These are phyloP conservation scores for Lucilia sericata DNA, from an alignment of 1,140 invertebrate species.

Conservation along the genomic window DNA sequence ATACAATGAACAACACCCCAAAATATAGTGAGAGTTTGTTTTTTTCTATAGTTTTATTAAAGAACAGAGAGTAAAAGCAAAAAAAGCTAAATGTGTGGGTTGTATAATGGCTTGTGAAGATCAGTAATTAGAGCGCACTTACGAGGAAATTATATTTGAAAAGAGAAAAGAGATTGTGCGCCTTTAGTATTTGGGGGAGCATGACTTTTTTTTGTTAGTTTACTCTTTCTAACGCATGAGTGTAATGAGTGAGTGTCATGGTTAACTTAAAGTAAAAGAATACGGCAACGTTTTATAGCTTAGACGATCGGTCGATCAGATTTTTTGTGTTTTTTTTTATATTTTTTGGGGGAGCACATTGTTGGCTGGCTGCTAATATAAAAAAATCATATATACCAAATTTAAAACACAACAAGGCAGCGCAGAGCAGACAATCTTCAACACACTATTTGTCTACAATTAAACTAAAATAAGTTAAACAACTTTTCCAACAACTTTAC, in stretches of 20 bases:
- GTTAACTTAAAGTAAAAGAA: conserved; percentile 29
- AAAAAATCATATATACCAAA: conserved; percentile 38
- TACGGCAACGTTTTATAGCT: conserved; percentile 38
- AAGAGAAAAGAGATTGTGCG: not conserved
- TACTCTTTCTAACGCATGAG: conserved; percentile 28
- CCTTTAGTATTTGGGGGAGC: not conserved
- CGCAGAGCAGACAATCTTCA: not conserved
- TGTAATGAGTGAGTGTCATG: conserved; percentile 15
- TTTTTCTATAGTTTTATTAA: not conserved
- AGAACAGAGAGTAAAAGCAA: not conserved
- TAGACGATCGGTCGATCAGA: conserved; percentile 19
- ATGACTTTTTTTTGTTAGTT: not conserved
- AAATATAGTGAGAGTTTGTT: conserved; percentile 23
- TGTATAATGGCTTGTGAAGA: conserved; percentile 32
- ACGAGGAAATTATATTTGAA: conserved; percentile 29
- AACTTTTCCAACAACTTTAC: not conserved
- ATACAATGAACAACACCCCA: conserved; percentile 30
- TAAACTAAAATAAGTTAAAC: not conserved
- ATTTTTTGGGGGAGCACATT: conserved; percentile 40
- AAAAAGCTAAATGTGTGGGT: conserved; percentile 22
- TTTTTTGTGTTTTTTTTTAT: not conserved
- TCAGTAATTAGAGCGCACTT: conserved; percentile 40
- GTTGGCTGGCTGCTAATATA: conserved; percentile 36
- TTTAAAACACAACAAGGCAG: conserved; percentile 30
- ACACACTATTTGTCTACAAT: not conserved